A percentile compares a stretch with the other conserved stretches of the same genome.
Conservation (phyloP, 1,140 invertebrate species). For the Brachionus rotundiformis region DNA sequence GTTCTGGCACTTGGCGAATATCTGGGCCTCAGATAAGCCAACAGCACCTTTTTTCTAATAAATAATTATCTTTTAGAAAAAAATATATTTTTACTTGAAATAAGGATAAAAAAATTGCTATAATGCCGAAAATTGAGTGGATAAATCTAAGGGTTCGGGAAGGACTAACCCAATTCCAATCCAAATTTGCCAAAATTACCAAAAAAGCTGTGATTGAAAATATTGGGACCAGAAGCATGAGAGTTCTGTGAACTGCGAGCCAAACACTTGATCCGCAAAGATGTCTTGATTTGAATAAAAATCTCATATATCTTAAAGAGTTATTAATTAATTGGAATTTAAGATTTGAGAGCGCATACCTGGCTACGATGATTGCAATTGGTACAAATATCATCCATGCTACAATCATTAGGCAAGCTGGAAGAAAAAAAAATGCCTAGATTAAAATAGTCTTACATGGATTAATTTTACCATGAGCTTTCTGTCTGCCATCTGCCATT, state of each 20-base stretch:
- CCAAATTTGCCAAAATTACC: slow-evolving; percentile 27
- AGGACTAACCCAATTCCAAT: slow-evolving; percentile 14
- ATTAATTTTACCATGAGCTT: slow-evolving; percentile 23
- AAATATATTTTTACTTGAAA: slow-evolving; percentile 24
- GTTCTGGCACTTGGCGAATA: not conserved
- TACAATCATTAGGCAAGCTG: slow-evolving; percentile 44
- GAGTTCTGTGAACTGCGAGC: slow-evolving; percentile 26
- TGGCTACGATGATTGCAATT: slow-evolving; percentile 20
- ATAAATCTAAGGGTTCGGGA: not conserved
- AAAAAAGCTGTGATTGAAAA: not conserved
- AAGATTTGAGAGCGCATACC: not conserved
- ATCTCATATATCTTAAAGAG: not conserved
- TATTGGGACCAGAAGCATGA: slow-evolving; percentile 26
- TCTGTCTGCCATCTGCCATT: slow-evolving; percentile 29
- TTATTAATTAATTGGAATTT: not conserved
- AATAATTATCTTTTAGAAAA: not conserved
- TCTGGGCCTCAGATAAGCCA: not conserved
- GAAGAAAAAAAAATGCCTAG: not conserved
- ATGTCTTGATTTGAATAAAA: not conserved
- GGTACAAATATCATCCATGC: slow-evolving; percentile 44
- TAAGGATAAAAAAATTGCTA: not conserved
- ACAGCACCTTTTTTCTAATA: not conserved
- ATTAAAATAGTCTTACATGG: no score
- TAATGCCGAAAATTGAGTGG: slow-evolving; percentile 45
- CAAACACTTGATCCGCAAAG: not conserved